Evolutionary conservation across 2,888 invertebrate genomes (phyloP), one percentile per base, ranked within the genome.

Genomic region (Disparrhopalites patrizii): DNA sequence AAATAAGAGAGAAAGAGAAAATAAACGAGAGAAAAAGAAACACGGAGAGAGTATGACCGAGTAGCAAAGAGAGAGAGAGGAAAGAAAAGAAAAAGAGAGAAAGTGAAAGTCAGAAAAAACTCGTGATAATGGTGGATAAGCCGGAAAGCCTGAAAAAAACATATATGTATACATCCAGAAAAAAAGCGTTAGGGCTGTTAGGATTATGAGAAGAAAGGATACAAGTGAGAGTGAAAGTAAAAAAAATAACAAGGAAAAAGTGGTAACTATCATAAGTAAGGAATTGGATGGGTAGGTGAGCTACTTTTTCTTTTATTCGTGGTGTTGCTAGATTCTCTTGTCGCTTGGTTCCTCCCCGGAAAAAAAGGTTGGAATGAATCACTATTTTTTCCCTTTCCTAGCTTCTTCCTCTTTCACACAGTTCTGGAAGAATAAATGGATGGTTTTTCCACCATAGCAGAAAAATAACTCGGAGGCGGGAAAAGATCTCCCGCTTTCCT

Each of bases 281-380:
- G 18, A 57, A 57, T 57, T 40, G 57, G 57, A 57, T 65, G 65
- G 57, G 65, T 60, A 51, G 57, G 58, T 65, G 60, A 60, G 58
- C 58, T 58, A 65, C 65, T 60, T 65, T 63, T 60, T 40, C 28
- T 18, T 50, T 62, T 51, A 38, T 60, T 28, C 47, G n/a, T n/a
- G n/a, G n/a, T n/a, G n/a, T n/a, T 3, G 23, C n/a, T 47, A 25
- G 47, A 47, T 47, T 23, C 25, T 47, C 23, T 15, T 23, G 47
- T 47, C 31, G 28, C 25, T 55, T 36, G 23, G 28, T 47, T 25
- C 13, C 43, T 23, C 10, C 3, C 15, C 50, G 1, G n/a, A 47
- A 47, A 15, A 23, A 13, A 36, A 27, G 36, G 36, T 43, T 47
- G 20, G 47, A 47, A 47, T 47, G 47, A 47, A 47, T 47, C 47